phyloP scores from a whole-genome alignment of 2,888 invertebrate genomes.

The Drosophila fungiperda region DNA sequence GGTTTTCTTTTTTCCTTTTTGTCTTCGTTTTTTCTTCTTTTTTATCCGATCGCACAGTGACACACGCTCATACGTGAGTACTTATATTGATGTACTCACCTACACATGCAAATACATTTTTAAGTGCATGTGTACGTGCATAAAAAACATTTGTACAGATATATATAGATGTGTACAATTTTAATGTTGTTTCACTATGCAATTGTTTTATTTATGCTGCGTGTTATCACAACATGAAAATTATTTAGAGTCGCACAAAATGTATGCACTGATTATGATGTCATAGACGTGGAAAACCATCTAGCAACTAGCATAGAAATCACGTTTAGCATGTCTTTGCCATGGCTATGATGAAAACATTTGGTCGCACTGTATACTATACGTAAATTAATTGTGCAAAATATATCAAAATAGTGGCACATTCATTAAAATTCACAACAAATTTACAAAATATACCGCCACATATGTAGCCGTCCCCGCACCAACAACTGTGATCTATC shows the following conservation, averaged over 20 bases:
- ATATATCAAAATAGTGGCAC: conserved; percentile 37
- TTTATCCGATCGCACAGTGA: conserved; percentile 63
- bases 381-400: conserved; percentile 15
- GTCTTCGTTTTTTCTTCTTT: conserved; percentile 27
- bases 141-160: conserved; percentile 23
- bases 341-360: conserved; percentile 12
- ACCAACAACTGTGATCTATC: conserved; percentile 49
- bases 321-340: conserved; percentile 20
- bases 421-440: conserved; percentile 60
- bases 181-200: conserved; percentile 17
- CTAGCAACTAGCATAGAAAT: conserved; percentile 38
- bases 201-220: conserved; percentile 36
- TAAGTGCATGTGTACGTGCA: conserved; percentile 43
- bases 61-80: conserved; percentile 35
- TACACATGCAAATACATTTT: conserved; percentile 39
- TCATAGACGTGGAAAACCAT: conserved; percentile 65
- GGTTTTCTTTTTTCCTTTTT: conserved; percentile 26
- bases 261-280: conserved; percentile 68
- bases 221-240: conserved; percentile 46
- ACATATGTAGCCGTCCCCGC: conserved; percentile 60
- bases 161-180: conserved; percentile 14
- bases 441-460: conserved; percentile 64
- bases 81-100: conserved; percentile 61
- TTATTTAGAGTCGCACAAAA: conserved; percentile 53
- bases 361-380: conserved; percentile 15